Percentiles rank a stretch among this genome's conserved stretches.
Evolutionary conservation across 2,888 invertebrate genomes (phyloP).

Genomic region (Brachyptera risi): DNA sequence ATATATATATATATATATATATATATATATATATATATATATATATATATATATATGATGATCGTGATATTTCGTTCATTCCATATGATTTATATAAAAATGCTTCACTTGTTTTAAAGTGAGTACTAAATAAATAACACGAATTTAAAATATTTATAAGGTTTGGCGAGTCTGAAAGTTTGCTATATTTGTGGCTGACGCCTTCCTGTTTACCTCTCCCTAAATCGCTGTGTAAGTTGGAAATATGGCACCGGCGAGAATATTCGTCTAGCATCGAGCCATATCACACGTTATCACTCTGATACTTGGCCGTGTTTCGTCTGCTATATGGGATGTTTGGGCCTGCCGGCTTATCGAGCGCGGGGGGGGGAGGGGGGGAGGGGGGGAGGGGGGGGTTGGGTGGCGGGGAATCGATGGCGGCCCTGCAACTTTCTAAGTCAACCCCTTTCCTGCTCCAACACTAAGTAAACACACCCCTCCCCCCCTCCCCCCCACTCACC

Average conservation of each 20-base stretch:
- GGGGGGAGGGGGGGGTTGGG: too few species aligned
- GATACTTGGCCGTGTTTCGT: neutral
- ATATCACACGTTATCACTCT: constrained; percentile 14
- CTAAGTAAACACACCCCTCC: constrained; percentile 17
- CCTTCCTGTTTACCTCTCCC: neutral
- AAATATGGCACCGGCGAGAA: constrained; percentile 19
- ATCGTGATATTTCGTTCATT: too few species aligned
- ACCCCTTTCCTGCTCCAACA: neutral
- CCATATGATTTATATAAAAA: neutral
- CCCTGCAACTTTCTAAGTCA: constrained; percentile 10
- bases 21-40: too few species aligned
- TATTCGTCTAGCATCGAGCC: neutral
- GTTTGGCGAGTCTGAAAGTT: neutral
- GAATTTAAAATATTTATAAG: constrained; percentile 20
- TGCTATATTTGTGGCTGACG: neutral
- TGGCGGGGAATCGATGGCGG: constrained; percentile 13
- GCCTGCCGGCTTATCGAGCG: constrained; percentile 11
- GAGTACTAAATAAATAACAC: constrained; percentile 4
- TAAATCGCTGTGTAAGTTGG: neutral
- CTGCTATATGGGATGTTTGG: neutral
- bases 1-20: too few species aligned
- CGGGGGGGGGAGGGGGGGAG: too few species aligned
- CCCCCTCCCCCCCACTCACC: too few species aligned
- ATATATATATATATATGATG: too few species aligned
- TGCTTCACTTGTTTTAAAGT: neutral